These are phyloP conservation scores for fruit fly (Drosophila melanogaster) DNA, from an alignment of 1,140 invertebrate species.

Conservation along the genomic window Release_6_plus_ISO1_MT NC_004354.4:21192501-21193000, in stretches of 20 bases:
- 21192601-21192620: conserved; percentile 39
- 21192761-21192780: conserved; percentile 13
- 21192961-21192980: conserved; percentile 53
- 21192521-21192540: conserved; percentile 75
- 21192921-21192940: conserved; percentile 33
- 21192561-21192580: background rate
- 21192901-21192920: conserved; percentile 28
- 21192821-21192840: background rate
- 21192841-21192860: conserved; percentile 37
- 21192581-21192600: background rate
- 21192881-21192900: conserved; percentile 15
- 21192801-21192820: background rate
- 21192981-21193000: conserved; percentile 24
- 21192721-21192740: conserved; percentile 63
- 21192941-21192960: conserved; percentile 64
- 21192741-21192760: conserved; percentile 27
- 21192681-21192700: conserved; percentile 53
- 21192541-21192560: conserved; percentile 49
- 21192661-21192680: conserved; percentile 7
- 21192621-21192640: conserved; percentile 72
- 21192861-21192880: conserved; percentile 69
- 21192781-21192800: conserved; percentile 21
- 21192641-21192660: conserved; percentile 32
- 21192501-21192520: conserved; percentile 57
- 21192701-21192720: conserved; percentile 66